Base-by-base conservation (phyloP, 2,113 vertebrate species). In the Danionella cerebrum region DNA sequence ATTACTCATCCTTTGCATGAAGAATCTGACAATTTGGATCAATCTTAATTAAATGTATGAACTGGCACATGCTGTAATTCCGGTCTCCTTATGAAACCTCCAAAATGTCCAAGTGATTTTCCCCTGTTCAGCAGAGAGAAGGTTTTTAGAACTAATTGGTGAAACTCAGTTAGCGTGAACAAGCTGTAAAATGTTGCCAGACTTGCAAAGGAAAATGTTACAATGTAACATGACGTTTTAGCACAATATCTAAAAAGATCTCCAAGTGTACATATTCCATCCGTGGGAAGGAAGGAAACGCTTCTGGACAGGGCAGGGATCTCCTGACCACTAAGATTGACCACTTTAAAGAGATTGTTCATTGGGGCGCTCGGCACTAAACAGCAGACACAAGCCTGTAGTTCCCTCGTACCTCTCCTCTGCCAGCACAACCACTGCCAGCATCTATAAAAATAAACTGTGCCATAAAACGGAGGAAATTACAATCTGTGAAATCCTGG, bases 371-470 rank as follows among this genome's bases (percentile, higher is more conserved):
- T 36, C 54, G 42, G n/a, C 50, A 68, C 18, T 63, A 48, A 63
- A 36, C 42, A 67, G 65, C 59, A 65, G 33, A 50, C 51, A 62
- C 48, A 38, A 45, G 55, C 68, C 52, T 38, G 70, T 44, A 53
- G 64, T 67, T 72, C 58, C 36, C 55, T 67, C 42, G 44, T 22
- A 22, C 63, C 70, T 42, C 57, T 70, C n/a, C 45, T 39, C 51
- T 74, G 53, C 57, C 70, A 38, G 58, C 65, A 67, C 33, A 73
- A 67, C 33, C 44, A 44, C 57, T 75, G 75, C 72, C 78, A 79
- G 70, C 29, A 50, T 62, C 76, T 67, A 76, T 78, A 76, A 80
- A 79, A 80, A 72, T 71, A 80, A 77, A 78, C 54, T 76, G 68
- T 62, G 51, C 58, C 68, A 80, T 78, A 72, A 76, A 80, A 70